Base-by-base conservation (phyloP, 2,113 vertebrate species). In the Oreochromis niloticus region DNA sequence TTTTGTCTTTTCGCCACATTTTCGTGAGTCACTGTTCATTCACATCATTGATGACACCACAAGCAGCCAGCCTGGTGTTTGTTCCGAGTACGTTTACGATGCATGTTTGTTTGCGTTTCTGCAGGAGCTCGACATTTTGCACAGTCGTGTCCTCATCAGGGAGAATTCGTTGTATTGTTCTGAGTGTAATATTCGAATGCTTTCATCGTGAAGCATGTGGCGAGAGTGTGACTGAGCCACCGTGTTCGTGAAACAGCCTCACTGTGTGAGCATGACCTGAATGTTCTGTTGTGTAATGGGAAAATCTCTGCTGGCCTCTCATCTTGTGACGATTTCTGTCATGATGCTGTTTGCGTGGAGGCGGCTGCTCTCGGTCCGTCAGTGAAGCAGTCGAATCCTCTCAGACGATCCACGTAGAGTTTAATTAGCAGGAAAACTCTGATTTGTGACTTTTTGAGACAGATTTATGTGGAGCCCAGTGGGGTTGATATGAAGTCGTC, bases 261-360 rank as follows among this genome's bases (percentile, higher is more conserved):
- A 92, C 93, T 90, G 91, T 94, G 93, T 94, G 93, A 95, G 93
- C 91, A 88, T 88, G 92, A 93, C 55, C 27, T 79, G 4, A 82
- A 88, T 78, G 88, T 87, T 89, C 68, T 85, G 81, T 89, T 88
- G 66, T 88, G 88, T 84, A 56, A 82, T 50, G 6, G 80, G 59
- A 71, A 83, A 85, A 73, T 48, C 17, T 14, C 84, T 48, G 50
- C 83, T 56, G 71, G 79, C 71, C 66, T 90, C 88, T 91, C 82
- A 57, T 83, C 90, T 71, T 24, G 84, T 95, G 95, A 96, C 16
- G 93, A 91, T 95, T 95, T 94, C 83, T 39, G 46, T 73, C 41
- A 95, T 97, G 96, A 95, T 75, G 91, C 93, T 88, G 89, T 96
- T 81, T 93, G 93, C 94, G 89, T 89, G 83, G 95, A 97, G 24